Base-by-base conservation (phyloP, 2,888 invertebrate genomes). In the Liposcelis brunnea region DNA sequence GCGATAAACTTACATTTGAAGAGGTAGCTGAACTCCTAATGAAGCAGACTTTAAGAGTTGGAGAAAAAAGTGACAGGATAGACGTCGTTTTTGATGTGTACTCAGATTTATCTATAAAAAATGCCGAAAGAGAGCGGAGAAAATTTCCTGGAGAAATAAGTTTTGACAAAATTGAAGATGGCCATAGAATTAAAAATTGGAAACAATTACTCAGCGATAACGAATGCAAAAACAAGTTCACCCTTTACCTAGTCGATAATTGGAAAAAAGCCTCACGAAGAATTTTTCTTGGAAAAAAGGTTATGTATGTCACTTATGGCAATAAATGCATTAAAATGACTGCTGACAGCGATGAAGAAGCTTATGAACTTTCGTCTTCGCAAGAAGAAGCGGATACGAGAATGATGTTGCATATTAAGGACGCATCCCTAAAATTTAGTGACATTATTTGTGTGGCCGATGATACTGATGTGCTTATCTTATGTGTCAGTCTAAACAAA, bases 381-480 rank as follows among this genome's bases (percentile, higher is more conserved):
- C 35, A 35, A 35, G 35, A 35, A 35, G 35, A 35, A 35, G 35
- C 35, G 5, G 35, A 35, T 10, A 35, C 35, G 10, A 35, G 35
- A 16, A 15, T 35, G 16, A 4, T 15, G 15, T 35, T 35, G 7
- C 35, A 35, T 10, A 5, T 14, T 7, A 14, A 35, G 10, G 5
- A 35, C 7, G 16, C 16, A 7, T 4, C 15, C 10, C 6, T 4
- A 7, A 35, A 7, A 35, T 35, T 6, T 35, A 10, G 7, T 16
- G 10, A 35, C 16, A 7, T 35, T 10, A 7, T 35, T 35, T 14
- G 14, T 16, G 16, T 15, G 10, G 16, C 15, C 10, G 16, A 35
- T 35, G 35, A 35, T 35, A 7, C 35, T 4, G 35, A 35, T 35
- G 35, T 35, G 5, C 10, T 35, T 10, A 35, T 35, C 10, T 10